Evolutionary conservation across 2,113 vertebrate species (phyloP).

Genomic region (Garra rufa): DNA sequence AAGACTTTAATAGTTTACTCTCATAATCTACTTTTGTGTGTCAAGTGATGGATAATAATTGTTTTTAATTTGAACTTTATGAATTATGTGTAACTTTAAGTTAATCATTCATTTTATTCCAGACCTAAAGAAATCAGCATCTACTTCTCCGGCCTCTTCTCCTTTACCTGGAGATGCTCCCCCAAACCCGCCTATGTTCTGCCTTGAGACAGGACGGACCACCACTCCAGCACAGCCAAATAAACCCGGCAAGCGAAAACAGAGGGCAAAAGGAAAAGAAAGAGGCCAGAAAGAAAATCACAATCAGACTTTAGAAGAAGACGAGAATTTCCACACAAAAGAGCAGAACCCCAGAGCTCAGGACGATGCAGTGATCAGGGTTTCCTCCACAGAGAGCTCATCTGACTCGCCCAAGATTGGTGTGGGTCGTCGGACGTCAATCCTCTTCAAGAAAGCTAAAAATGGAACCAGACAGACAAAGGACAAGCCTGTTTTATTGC

Average conservation of each 20-base stretch:
- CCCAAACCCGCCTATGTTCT: conserved; percentile 87
- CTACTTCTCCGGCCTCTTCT: conserved; percentile 87
- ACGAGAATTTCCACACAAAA: conserved; percentile 47
- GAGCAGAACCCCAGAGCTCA: conserved; percentile 66
- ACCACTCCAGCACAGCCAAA: conserved; percentile 79
- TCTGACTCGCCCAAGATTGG: conserved; percentile 70
- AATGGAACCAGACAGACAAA: conserved; percentile 84
- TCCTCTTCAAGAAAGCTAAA: conserved; percentile 93
- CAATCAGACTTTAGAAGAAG: background rate
- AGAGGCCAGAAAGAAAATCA: conserved; percentile 8
- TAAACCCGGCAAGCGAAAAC: conserved; percentile 69
- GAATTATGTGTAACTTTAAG: background rate
- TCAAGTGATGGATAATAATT: background rate
- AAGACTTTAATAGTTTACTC: too few species aligned
- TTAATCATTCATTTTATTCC: conserved; percentile 17
- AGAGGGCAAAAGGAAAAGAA: conserved; percentile 30
- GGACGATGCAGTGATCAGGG: conserved; percentile 74
- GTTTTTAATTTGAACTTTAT: background rate
- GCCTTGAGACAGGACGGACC: conserved; percentile 84
- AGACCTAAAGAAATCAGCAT: conserved; percentile 82
- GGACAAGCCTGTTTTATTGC: conserved; percentile 74
- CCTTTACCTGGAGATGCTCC: conserved; percentile 88
- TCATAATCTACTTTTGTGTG: background rate
- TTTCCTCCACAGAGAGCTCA: conserved; percentile 75
- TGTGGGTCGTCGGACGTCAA: conserved; percentile 87